Percentiles rank a stretch among this genome's conserved stretches.
phyloP scores from a whole-genome alignment of 2,797 vertebrate species.

The Hydrocynus forskahlii region DNA sequence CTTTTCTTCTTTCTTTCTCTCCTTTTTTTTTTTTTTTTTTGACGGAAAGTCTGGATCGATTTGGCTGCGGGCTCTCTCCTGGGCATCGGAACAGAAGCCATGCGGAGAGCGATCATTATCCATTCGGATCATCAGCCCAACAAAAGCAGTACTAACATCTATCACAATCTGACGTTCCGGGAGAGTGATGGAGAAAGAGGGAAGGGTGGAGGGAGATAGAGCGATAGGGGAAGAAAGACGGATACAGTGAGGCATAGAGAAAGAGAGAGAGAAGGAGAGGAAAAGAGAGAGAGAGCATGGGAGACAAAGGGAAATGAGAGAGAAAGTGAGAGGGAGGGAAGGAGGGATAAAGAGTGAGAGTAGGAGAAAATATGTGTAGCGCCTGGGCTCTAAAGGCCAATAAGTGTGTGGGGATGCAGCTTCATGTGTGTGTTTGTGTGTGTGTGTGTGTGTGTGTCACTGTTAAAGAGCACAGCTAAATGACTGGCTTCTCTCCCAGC shows the following conservation, averaged over 20 bases:
- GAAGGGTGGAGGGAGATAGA: neutral
- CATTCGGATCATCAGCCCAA: slow-evolving; percentile 29
- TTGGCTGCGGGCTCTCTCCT: slow-evolving; percentile 1
- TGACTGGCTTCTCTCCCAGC: neutral
- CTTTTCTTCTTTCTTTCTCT: neutral
- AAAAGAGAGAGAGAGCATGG: neutral
- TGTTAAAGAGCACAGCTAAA: slow-evolving; percentile 1
- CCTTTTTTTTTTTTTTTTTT: slow-evolving; percentile 32
- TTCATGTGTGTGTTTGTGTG: neutral
- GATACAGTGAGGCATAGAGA: neutral
- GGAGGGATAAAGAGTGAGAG: neutral
- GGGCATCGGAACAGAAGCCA: slow-evolving; percentile 6
- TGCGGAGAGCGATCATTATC: slow-evolving; percentile 24
- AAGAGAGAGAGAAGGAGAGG: neutral
- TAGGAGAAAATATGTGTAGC: neutral
- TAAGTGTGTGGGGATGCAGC: neutral
- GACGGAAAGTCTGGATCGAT: slow-evolving; percentile 29
- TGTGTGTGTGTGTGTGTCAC: slow-evolving; percentile 18
- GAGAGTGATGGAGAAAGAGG: neutral
- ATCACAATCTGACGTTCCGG: slow-evolving; percentile 19
- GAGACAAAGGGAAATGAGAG: neutral
- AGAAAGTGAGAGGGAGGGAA: neutral
- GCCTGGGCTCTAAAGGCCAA: neutral
- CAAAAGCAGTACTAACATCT: slow-evolving; percentile 21
- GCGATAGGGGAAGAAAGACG: neutral